Evolutionary conservation across 2,888 invertebrate genomes (phyloP), one percentile per base, ranked within the genome.

Genomic region (Acanthosoma haemorrhoidale): DNA sequence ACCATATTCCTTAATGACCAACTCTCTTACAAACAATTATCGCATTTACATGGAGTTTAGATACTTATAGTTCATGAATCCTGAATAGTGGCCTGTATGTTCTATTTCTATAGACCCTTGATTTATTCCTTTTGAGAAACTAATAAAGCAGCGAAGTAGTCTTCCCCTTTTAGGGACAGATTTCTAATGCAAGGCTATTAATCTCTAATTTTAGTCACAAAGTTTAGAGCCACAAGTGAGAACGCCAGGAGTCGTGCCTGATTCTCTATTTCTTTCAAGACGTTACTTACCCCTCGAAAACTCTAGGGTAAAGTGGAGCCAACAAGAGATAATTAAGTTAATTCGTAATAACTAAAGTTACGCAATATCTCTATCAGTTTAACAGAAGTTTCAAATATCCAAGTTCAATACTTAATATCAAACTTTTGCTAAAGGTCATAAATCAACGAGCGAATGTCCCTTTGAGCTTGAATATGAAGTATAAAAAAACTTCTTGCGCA

Each of bases 261-360:
- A 25, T 25, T 51, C 51, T 21, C 29, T 51, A 51, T 25, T 51
- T 51, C 51, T 51, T 51, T 51, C 5, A 51, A 51, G 29, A 25
- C 51, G 29, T n/a, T 25, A 51, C 51, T 25, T 25, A n/a, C 29
- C 25, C 51, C 13, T 51, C 29, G 51, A 51, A 51, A 51, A 51
- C 25, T 51, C 29, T 25, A 5, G 1, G 5, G n/a, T 18, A 1
- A 25, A 51, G 51, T 51, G 21, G 6, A 25, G 25, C 25, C 51
- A 51, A 51, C 51, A 51, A 51, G 29, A n/a, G 51, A 51, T 51
- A 51, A 25, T 51, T 51, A 51, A 51, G 51, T 51, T 51, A 25
- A 51, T 51, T 51, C 51, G 25, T 51, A 51, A 51, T 51, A 51
- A 51, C 51, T n/a, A n/a, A n/a, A 25, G 25, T 25, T n/a, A n/a